Evolutionary conservation across 2,888 invertebrate species (phyloP), one percentile per base, ranked within the genome.

Genomic region (Drosophila emarginata): DNA sequence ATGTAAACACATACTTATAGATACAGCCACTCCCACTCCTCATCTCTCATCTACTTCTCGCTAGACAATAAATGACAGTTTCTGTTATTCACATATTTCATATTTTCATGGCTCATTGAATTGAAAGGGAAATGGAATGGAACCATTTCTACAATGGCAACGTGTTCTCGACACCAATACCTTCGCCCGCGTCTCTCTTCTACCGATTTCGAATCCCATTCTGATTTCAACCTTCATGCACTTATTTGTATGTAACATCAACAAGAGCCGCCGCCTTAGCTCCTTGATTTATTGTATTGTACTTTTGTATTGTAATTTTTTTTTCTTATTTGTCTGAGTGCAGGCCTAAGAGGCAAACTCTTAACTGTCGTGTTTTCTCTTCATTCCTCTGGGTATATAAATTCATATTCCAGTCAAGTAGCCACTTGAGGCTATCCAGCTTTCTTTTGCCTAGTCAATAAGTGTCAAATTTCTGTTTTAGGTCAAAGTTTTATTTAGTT

Each of bases 51-150:
- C 11, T 11, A 9, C 2, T 11, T 32, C 11, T 18, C 26, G 18
- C 45, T 51, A 54, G 66, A 73, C 68, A 75, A 69, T 75, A 72
- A 61, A 69, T 60, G 70, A 64, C 53, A 70, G 59, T 67, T 66
- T 70, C 63, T 61, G 50, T 63, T 58, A 32, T 65, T 67, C 66
- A 61, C 61, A 74, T 65, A 67, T 66, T 75, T 75, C 74, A 80
- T 80, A 78, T 80, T 87, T 83, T 79, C 76, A 87, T 79, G 78
- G 77, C 78, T 88, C 87, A 88, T 86, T 88, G 88, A 76, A 54
- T 75, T 61, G 28, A 40, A 56, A 60, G 72, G 67, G 77, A 85
- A 88, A 87, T 87, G 79, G 74, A 52, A 53, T 74, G 78, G 76
- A 72, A 83, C 78, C 52, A 61, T 39, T 62, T 45, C 45, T 21